Conservation (phyloP, 2,797 vertebrate genomes). For the Ataeniobius toweri region DNA sequence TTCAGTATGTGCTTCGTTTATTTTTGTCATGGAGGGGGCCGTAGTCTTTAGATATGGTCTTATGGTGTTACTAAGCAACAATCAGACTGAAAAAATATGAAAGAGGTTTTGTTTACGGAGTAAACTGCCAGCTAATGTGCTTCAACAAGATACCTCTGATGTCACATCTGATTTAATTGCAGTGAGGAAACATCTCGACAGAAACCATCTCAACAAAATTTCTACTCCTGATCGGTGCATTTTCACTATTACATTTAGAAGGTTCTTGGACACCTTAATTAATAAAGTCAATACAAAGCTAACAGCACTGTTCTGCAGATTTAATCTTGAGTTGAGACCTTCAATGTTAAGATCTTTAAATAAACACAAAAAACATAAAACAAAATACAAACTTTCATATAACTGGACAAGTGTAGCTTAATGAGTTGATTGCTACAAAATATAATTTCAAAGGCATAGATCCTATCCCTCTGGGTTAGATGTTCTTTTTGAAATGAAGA, state of each 20-base stretch:
- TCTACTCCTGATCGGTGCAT: not conserved
- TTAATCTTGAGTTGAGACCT: no score
- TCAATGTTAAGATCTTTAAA: not conserved
- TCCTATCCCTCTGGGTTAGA: no score
- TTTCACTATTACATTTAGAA: not conserved
- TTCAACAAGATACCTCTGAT: not conserved
- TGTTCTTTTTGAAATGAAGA: not conserved
- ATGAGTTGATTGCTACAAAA: not conserved
- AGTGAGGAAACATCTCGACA: not conserved
- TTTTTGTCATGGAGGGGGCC: constrained; percentile 6
- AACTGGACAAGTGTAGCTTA: not conserved
- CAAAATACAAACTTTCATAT: not conserved
- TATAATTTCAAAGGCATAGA: not conserved
- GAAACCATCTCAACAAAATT: not conserved
- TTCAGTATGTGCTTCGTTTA: constrained; percentile 24
- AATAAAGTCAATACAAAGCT: not conserved
- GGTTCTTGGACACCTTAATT: not conserved
- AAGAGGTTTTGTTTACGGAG: constrained; percentile 5
- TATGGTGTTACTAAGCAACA: constrained; percentile 10
- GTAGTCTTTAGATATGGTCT: constrained; percentile 1
- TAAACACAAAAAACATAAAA: not conserved
- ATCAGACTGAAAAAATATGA: not conserved
- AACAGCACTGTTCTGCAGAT: no score
- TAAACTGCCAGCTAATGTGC: not conserved
- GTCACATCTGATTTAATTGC: not conserved